phyloP scores from a whole-genome alignment of 2,113 vertebrate species.

The Rhagologus leucostigma region DNA sequence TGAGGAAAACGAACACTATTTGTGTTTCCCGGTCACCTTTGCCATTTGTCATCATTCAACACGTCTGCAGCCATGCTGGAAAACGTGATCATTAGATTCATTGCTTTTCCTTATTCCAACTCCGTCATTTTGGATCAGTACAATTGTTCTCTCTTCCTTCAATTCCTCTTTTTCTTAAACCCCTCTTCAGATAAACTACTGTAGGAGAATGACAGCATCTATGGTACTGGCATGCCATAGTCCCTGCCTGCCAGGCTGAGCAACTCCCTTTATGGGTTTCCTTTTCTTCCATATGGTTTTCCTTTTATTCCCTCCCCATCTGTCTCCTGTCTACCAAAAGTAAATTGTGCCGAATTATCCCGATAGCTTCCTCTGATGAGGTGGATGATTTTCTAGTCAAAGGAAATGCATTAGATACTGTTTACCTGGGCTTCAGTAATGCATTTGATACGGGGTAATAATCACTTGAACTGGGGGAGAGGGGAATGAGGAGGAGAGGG shows the following conservation, averaged over 20 bases:
- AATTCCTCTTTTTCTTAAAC: neutral
- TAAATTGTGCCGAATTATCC: neutral
- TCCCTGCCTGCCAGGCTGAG: neutral
- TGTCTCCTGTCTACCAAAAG: neutral
- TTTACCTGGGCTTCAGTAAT: neutral
- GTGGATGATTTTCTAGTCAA: neutral
- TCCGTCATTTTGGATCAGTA: neutral
- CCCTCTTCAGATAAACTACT: neutral
- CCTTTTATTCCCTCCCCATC: neutral
- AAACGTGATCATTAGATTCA: neutral
- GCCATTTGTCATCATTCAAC: neutral
- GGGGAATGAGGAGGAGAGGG: neutral
- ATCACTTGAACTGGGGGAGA: neutral
- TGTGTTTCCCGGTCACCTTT: constrained; percentile 5
- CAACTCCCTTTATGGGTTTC: neutral
- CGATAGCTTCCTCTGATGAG: neutral
- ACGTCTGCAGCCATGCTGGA: neutral
- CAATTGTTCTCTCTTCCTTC: neutral
- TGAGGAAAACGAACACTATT: neutral
- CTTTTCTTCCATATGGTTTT: neutral
- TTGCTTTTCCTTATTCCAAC: neutral
- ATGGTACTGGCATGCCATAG: rapidly evolving
- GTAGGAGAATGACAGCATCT: neutral
- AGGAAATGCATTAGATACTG: neutral
- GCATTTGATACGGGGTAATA: neutral